These are phyloP conservation scores for Pyralis farinalis DNA, from an alignment of 2,888 invertebrate species.

Conservation along the genomic window DNA sequence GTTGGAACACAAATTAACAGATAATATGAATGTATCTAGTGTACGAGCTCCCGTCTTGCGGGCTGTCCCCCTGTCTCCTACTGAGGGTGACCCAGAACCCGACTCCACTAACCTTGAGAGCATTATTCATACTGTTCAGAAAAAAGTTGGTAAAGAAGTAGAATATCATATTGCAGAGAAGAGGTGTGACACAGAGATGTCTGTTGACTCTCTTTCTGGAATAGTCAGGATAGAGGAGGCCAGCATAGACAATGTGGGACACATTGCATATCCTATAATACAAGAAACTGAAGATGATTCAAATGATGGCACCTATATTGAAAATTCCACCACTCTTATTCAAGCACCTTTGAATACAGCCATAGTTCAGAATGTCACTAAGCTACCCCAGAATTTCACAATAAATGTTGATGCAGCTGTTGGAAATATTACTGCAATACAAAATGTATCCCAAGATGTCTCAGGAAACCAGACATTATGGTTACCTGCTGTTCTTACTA, in stretches of 20 bases:
- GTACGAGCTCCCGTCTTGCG: conserved; percentile 69
- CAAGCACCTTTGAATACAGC: conserved; percentile 67
- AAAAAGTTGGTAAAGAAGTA: conserved; percentile 61
- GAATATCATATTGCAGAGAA: conserved; percentile 67
- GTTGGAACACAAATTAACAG: conserved; percentile 72
- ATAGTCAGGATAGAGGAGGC: conserved; percentile 69
- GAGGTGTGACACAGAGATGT: conserved; percentile 58
- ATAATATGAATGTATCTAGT: conserved; percentile 69
- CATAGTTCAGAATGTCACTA: conserved; percentile 71
- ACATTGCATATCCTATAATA: conserved; percentile 63
- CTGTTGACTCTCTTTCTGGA: conserved; percentile 63
- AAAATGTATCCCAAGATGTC: conserved; percentile 71
- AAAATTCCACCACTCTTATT: conserved; percentile 63
- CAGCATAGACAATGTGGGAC: conserved; percentile 57
- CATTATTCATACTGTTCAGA: conserved; percentile 62
- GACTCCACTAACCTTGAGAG: conserved; percentile 73
- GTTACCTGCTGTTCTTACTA: conserved; percentile 63
- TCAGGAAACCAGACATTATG: conserved; percentile 67
- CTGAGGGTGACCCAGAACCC: conserved; percentile 64
- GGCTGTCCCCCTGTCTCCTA: conserved; percentile 61
- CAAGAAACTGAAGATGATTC: conserved; percentile 67
- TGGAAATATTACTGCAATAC: conserved; percentile 68
- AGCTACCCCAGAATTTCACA: conserved; percentile 72
- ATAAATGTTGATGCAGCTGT: conserved; percentile 73
- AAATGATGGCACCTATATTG: conserved; percentile 61